phyloP scores from a whole-genome alignment of 2,888 invertebrate genomes.

The Tetragnatha montana region DNA sequence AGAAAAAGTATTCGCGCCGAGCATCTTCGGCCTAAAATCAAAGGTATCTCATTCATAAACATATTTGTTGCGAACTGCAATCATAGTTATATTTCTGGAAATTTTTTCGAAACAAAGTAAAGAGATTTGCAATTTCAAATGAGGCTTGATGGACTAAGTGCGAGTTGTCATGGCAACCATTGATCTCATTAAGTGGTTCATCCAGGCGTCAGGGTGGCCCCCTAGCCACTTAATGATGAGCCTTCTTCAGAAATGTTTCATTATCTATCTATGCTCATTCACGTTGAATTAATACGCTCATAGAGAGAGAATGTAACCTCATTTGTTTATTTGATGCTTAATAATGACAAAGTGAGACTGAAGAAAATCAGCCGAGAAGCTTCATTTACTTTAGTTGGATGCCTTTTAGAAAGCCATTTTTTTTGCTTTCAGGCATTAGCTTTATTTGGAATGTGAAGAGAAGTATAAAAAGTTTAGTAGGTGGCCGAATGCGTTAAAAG shows the following conservation, averaged over 20 bases:
- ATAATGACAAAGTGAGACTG: not conserved
- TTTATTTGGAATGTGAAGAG: too few species aligned
- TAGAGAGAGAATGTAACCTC: not conserved
- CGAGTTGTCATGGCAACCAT: constrained; percentile 46
- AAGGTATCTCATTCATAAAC: too few species aligned
- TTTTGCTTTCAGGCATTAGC: too few species aligned
- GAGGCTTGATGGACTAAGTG: constrained; percentile 33
- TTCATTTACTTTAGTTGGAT: too few species aligned
- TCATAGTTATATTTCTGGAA: not conserved
- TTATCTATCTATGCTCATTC: not conserved
- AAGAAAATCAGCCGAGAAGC: too few species aligned
- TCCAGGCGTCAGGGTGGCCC: constrained; percentile 41
- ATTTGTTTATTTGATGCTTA: not conserved
- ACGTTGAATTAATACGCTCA: not conserved
- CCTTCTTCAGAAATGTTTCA: not conserved
- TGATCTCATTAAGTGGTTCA: constrained; percentile 54
- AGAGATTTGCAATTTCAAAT: constrained; percentile 9
- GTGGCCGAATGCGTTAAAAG: too few species aligned
- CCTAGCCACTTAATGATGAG: not conserved
- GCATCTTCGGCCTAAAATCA: too few species aligned
- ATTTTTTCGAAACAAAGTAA: constrained; percentile 13
- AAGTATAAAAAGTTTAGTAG: too few species aligned
- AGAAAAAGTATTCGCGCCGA: not conserved
- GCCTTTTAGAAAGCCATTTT: too few species aligned
- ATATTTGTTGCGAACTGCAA: not conserved